A percentile compares a stretch with the other conserved stretches of the same genome.
phyloP scores from a whole-genome alignment of 2,797 vertebrate species.

The Holocentrus rufus region DNA sequence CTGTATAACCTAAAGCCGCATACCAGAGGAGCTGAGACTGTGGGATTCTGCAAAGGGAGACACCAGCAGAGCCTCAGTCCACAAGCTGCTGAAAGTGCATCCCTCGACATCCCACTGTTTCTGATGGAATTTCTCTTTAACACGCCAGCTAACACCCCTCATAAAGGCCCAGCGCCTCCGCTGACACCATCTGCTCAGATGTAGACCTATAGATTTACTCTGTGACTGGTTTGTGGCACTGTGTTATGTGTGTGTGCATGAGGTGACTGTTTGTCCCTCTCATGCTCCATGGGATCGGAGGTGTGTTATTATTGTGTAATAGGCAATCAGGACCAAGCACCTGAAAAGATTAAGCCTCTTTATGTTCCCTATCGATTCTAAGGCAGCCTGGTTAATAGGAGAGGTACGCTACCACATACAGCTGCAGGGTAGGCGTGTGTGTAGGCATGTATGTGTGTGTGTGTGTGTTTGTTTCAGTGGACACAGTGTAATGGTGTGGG shows the following conservation, averaged over 20 bases:
- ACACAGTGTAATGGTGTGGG: constrained; percentile 41
- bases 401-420: constrained; percentile 68
- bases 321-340: constrained; percentile 81
- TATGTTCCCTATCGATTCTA: constrained; percentile 83
- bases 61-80: constrained; percentile 52
- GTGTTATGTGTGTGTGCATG: constrained; percentile 51
- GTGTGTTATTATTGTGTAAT: constrained; percentile 85
- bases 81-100: constrained; percentile 60
- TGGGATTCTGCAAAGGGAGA: constrained; percentile 46
- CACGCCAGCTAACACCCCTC: constrained; percentile 62
- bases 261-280: constrained; percentile 63
- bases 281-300: constrained; percentile 67
- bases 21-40: constrained; percentile 44
- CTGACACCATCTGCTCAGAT: constrained; percentile 66
- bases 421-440: constrained; percentile 70
- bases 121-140: constrained; percentile 64
- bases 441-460: constrained; percentile 44
- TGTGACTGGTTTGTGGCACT: constrained; percentile 53
- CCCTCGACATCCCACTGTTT: constrained; percentile 60
- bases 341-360: constrained; percentile 83
- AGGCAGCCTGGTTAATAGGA: constrained; percentile 81
- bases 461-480: constrained; percentile 32
- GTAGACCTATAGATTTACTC: constrained; percentile 76
- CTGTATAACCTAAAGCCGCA: constrained; percentile 45
- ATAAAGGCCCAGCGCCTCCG: constrained; percentile 60